These are phyloP conservation scores for Peromyscus attwateri DNA, from an alignment of 2,797 vertebrate species.

Conservation along the genomic window DNA sequence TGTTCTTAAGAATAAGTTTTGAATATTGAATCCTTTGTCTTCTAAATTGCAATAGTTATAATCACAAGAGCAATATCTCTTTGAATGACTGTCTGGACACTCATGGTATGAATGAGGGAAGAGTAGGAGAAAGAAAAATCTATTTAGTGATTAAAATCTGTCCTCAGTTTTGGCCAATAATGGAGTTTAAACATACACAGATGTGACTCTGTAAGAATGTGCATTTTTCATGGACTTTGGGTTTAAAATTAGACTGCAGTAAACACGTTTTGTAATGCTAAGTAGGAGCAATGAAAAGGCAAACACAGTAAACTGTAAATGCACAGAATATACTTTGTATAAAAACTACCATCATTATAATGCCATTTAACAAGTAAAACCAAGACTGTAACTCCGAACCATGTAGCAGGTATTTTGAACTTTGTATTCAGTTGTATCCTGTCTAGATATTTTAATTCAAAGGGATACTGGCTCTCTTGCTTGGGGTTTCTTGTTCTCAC, in stretches of 20 bases:
- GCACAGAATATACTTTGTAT: slow-evolving; percentile 64
- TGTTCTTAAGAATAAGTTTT: slow-evolving; percentile 93
- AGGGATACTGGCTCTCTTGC: slow-evolving; percentile 87
- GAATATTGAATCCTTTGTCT: slow-evolving; percentile 89
- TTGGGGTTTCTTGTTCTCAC: slow-evolving; percentile 83
- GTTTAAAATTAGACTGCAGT: slow-evolving; percentile 83
- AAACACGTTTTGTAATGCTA: slow-evolving; percentile 82
- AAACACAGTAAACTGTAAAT: slow-evolving; percentile 80
- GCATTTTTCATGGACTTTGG: slow-evolving; percentile 82
- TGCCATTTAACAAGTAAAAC: slow-evolving; percentile 69
- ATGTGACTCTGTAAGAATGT: slow-evolving; percentile 69
- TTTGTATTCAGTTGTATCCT: slow-evolving; percentile 73
- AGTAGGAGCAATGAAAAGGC: slow-evolving; percentile 81
- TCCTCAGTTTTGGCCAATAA: slow-evolving; percentile 26
- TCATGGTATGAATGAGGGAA: slow-evolving; percentile 73
- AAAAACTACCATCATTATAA: slow-evolving; percentile 62
- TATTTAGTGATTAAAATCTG: slow-evolving; percentile 74
- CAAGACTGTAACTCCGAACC: slow-evolving; percentile 73
- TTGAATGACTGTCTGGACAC: slow-evolving; percentile 89
- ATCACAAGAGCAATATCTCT: slow-evolving; percentile 91
- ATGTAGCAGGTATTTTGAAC: slow-evolving; percentile 75
- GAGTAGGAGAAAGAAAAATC: slow-evolving; percentile 45
- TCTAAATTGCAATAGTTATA: slow-evolving; percentile 89
- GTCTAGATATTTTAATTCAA: slow-evolving; percentile 88
- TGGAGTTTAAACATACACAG: slow-evolving; percentile 74